phyloP scores from a whole-genome alignment of 2,113 vertebrate species.

The Halichoerus grypus region DNA sequence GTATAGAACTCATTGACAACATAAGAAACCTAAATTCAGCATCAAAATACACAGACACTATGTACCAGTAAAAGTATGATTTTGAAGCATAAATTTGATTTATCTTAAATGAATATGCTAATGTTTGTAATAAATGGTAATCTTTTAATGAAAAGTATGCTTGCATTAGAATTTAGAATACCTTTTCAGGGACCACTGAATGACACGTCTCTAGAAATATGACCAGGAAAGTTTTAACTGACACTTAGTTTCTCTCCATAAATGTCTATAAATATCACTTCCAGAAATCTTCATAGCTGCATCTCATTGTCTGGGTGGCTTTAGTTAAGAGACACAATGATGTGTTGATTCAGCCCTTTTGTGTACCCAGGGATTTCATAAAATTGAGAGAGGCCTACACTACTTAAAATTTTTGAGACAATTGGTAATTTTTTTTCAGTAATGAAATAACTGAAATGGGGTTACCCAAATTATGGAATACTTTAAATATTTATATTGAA shows the following conservation, averaged over 20 bases:
- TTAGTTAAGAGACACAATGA: neutral
- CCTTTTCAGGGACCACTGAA: neutral
- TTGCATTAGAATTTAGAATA: neutral
- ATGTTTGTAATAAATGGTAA: neutral
- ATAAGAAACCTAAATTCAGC: neutral
- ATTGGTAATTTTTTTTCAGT: neutral
- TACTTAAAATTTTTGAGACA: neutral
- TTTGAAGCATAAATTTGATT: neutral
- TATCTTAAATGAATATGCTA: neutral
- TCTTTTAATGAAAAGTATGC: neutral
- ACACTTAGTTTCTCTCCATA: neutral
- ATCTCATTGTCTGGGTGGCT: neutral
- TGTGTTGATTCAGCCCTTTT: neutral
- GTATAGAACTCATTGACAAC: neutral
- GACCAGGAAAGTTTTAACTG: neutral
- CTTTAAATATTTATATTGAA: constrained; percentile 17
- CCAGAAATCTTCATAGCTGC: neutral
- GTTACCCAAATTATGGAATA: neutral
- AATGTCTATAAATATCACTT: neutral
- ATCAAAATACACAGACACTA: neutral
- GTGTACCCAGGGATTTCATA: neutral
- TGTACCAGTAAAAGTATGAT: constrained; percentile 7
- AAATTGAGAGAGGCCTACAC: neutral
- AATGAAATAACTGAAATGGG: neutral
- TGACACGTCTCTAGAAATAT: constrained; percentile 10